Percentiles rank a stretch among this genome's conserved stretches.
phyloP scores from a whole-genome alignment of 2,888 invertebrate species.

The Fragum fragum region DNA sequence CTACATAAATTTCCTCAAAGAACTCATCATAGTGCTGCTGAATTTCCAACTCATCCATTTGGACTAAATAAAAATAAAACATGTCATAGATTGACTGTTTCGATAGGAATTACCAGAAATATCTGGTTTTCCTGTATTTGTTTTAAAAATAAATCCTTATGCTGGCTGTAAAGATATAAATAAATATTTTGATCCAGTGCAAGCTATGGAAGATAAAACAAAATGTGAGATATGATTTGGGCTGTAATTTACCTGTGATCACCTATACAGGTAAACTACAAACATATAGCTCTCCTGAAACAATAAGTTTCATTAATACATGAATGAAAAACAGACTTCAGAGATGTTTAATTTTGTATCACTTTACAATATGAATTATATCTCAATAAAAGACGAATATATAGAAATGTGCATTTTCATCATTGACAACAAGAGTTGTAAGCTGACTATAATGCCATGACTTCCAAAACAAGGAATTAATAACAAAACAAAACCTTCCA shows the following conservation, averaged over 20 bases:
- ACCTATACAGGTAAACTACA: conserved; percentile 13
- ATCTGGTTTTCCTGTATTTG: background rate
- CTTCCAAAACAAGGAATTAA: too few species aligned
- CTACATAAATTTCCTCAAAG: conserved; percentile 99
- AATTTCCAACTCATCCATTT: conserved; percentile 97
- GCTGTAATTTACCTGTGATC: conserved; percentile 19
- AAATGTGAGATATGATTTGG: conserved; percentile 12
- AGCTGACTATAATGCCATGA: too few species aligned
- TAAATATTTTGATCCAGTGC: conserved; percentile 21
- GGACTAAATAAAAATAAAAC: conserved; percentile 72
- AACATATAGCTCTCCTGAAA: conserved; percentile 17
- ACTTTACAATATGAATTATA: too few species aligned
- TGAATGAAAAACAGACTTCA: background rate
- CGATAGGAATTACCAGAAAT: background rate
- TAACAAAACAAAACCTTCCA: too few species aligned
- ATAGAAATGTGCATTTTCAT: too few species aligned
- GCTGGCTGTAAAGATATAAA: conserved; percentile 25
- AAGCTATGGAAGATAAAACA: conserved; percentile 14
- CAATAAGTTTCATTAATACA: conserved; percentile 19
- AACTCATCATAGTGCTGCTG: conserved; percentile 99
- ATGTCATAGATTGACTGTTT: conserved; percentile 21
- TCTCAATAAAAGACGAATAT: too few species aligned
- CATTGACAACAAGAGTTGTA: too few species aligned
- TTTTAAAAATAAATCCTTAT: conserved; percentile 3
- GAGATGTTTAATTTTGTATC: too few species aligned